Evolutionary conservation across 2,113 vertebrate genomes (phyloP).

Genomic region (Melanerpes formicivorus): DNA sequence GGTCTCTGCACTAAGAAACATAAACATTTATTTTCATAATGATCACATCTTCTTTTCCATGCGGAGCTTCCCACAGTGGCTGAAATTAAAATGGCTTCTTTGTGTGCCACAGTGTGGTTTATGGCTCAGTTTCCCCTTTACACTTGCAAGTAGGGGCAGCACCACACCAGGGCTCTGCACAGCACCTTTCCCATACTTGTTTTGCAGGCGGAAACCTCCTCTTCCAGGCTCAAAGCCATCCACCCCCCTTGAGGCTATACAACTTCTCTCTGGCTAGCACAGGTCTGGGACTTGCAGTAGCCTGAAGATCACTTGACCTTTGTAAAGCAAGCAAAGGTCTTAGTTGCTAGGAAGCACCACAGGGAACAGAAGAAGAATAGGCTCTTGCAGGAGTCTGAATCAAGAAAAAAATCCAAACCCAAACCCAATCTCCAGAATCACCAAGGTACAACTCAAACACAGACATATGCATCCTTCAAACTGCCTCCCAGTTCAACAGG

Average conservation of each 20-base stretch:
- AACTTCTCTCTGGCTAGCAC: not conserved
- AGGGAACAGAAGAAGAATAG: not conserved
- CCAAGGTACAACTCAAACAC: not conserved
- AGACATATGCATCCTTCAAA: not conserved
- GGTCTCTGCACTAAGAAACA: constrained; percentile 39
- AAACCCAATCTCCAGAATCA: not conserved
- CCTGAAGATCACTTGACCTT: not conserved
- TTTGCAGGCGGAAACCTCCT: not conserved
- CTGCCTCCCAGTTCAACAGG: rapidly evolving
- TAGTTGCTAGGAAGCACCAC: not conserved
- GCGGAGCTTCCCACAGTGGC: constrained; percentile 1
- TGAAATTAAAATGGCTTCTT: constrained; percentile 35
- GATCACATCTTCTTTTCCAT: constrained; percentile 47
- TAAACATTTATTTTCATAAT: constrained; percentile 48
- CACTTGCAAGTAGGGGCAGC: not conserved
- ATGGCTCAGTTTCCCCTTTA: not conserved
- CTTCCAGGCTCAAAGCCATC: not conserved
- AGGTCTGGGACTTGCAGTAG: not conserved
- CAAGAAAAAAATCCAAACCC: not conserved
- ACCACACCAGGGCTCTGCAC: rapidly evolving
- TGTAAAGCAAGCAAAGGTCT: not conserved
- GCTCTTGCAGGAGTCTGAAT: not conserved
- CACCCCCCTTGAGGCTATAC: rapidly evolving
- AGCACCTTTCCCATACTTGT: not conserved
- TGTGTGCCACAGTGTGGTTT: not conserved